Evolutionary conservation across 2,797 vertebrate species (phyloP).

Genomic region (Pangasius krempfi): DNA sequence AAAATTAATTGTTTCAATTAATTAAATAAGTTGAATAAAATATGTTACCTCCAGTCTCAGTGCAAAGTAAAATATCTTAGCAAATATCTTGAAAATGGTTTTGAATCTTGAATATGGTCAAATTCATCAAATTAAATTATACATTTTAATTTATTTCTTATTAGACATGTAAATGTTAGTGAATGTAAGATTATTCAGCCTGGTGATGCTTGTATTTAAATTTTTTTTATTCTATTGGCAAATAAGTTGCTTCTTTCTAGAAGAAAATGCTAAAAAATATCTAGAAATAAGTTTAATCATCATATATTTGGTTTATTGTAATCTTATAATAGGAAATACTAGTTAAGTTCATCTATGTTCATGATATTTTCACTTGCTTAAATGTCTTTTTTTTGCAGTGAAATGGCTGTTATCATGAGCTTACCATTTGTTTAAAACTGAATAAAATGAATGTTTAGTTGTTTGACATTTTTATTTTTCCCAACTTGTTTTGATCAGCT

Average conservation of each 20-base stretch:
- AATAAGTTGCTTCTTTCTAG: neutral
- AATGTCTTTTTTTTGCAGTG: neutral
- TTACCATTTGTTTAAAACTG: neutral
- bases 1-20: neutral
- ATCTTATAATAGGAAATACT: neutral
- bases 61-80: neutral
- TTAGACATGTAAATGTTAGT: neutral
- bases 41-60: neutral
- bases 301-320: neutral
- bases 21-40: neutral
- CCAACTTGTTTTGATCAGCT: conserved; percentile 69
- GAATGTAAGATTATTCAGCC: neutral
- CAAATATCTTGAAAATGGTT: neutral
- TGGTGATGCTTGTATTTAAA: neutral
- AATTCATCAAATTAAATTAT: neutral
- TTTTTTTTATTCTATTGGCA: neutral
- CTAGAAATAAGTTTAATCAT: neutral
- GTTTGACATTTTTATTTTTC: neutral
- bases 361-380: neutral
- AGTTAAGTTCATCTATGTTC: neutral
- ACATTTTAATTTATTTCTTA: neutral
- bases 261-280: neutral
- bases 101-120: neutral
- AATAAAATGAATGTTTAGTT: neutral
- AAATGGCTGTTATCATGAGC: neutral